Base-by-base conservation (phyloP, 2,797 vertebrate species). In the Tragopan temminckii region DNA sequence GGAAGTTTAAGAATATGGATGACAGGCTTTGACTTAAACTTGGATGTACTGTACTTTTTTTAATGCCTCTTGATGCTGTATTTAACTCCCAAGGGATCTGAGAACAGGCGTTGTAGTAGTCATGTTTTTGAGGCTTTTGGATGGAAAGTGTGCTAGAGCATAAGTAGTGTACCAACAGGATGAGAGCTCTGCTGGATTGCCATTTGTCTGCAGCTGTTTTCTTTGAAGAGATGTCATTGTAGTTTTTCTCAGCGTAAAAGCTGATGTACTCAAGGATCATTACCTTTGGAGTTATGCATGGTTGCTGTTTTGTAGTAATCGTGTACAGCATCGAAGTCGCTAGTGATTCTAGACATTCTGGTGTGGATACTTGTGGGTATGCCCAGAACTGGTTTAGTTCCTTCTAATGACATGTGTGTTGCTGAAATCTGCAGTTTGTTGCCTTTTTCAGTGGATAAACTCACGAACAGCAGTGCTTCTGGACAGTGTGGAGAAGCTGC, bases 401-500 rank as follows among this genome's bases (percentile, higher is more conserved):
- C 43, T 40, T 70, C 8, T 31, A 3, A 3, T 19, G 14, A 31
- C 15, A 12, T 15, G 2, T 40, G 25, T 8, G 0, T n/a, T 79
- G 27, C 46, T 93, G 76, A 76, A n/a, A 13, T 10, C 59, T 84
- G 42, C 1, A 1, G 3, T 68, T 66, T 80, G 45, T 9, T 75
- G 69, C 20, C 43, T 57, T 95, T 53, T 95, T 35, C 97, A 99
- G 99, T 99, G 99, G 99, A 99, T 99, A 57, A 99, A 99, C 97
- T 98, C 99, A 1, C 98, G 98, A 17, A 99, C 99, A 0, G 93
- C 99, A n/a, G 98, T 99, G 61, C 97, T 99, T 89, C 98, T 99
- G 94, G 99, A 99, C 97, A 99, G 99, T 3, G 98, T 98, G 38
- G 99, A 99, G 96, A 99, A 99, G 94, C 98, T 99, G 78, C 99